Base-by-base conservation (phyloP, 2,113 vertebrate species). In the Apodemus sylvaticus region DNA sequence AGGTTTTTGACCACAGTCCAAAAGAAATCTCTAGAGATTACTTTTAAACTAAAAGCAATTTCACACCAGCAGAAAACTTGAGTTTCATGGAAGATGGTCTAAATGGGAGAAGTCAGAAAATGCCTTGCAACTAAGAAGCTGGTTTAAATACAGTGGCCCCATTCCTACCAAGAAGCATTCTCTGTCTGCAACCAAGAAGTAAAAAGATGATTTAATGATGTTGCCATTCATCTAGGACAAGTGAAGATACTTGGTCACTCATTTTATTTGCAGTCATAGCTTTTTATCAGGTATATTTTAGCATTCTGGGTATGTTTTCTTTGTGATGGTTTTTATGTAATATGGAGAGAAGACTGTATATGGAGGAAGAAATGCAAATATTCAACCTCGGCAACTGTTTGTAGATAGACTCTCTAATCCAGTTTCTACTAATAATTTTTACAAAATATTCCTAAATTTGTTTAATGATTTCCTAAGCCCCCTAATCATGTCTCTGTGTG, bases 1-100 rank as follows among this genome's bases (percentile, higher is more conserved):
- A 83, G 53, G 17, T 79, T 96, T 96, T 95, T 94, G 68, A 96
- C 95, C 42, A 76, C 19, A 45, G 60, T 70, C 66, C 42, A 58
- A 1, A 89, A 93, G 31, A 96, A 91, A 86, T 86, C 77, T 94
- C 71, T 87, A 68, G 86, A 94, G 78, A 89, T 93, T 66, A 71
- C 74, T 97, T 95, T 96, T 70, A 79, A 97, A 96, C 86, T 86
- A 70, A 94, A 94, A 90, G 26, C 86, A 94, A 71, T 89, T 95
- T 96, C 77, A 94, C 74, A 95, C 86, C 17, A 88, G 53, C 89
- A 95, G 90, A 96, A 96, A 71, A 92, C 87, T 81, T 85, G 55
- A 68, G 7, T 79, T 91, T 89, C 83, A 31, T 76, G 86, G 55
- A 94, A 93, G 91, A 60, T 95, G 96, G 66, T 73, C 73, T 94